These are phyloP conservation scores for Echinops telfairi DNA, from an alignment of 2,113 vertebrate species.

Conservation along the genomic window DNA sequence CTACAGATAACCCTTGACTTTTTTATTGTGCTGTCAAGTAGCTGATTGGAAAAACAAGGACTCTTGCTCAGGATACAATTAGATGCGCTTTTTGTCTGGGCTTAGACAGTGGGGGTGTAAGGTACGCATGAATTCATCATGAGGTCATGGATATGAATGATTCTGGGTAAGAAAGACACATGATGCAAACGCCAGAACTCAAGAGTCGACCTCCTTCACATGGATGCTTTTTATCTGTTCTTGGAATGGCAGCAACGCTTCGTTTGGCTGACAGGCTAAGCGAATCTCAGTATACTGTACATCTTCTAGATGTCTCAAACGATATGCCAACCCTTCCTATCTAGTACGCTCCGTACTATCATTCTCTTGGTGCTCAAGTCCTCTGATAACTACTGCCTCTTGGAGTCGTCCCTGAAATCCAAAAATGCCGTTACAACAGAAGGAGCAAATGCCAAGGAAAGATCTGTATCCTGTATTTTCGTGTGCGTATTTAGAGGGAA, in stretches of 20 bases:
- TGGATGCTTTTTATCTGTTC: not conserved
- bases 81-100: not conserved
- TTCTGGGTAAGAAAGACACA: slow-evolving; percentile 13
- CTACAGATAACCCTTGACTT: slow-evolving; percentile 67
- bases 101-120: slow-evolving; percentile 8
- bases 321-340: not conserved
- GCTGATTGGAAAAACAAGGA: slow-evolving; percentile 48
- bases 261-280: not conserved
- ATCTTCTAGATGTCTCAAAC: not conserved
- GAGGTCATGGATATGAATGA: not conserved
- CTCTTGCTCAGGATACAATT: not conserved
- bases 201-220: not conserved
- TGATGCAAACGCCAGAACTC: slow-evolving; percentile 45
- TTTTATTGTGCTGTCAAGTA: slow-evolving; percentile 25
- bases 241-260: not conserved
- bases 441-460: not conserved
- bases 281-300: not conserved
- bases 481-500: slow-evolving; percentile 21
- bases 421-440: not conserved
- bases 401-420: not conserved
- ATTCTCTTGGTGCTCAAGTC: not conserved
- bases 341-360: not conserved
- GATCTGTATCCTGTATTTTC: not conserved
- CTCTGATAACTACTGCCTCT: not conserved
- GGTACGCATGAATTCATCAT: slow-evolving; percentile 74